Conservation (phyloP, 2,797 vertebrate genomes). For the Chaetophractus vellerosus region DNA sequence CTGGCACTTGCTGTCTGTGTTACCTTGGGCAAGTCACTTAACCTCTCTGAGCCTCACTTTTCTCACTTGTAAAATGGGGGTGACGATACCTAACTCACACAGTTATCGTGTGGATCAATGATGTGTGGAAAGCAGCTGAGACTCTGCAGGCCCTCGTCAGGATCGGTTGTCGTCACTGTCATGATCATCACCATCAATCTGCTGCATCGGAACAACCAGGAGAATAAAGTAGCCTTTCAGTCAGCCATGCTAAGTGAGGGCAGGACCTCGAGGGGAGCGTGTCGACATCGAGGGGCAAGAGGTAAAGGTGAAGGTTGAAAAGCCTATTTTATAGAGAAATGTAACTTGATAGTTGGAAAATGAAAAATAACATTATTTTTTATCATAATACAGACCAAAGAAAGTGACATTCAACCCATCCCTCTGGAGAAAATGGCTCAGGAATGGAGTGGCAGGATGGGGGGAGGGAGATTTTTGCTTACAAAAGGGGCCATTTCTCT, state of each 20-base stretch:
- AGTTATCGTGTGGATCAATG: background rate
- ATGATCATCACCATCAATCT: background rate
- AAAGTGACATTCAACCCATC: background rate
- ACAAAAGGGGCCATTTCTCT: background rate
- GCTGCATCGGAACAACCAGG: background rate
- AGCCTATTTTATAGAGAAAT: background rate
- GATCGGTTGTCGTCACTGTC: background rate
- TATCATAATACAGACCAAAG: background rate
- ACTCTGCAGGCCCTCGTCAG: background rate
- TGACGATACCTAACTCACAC: accelerated
- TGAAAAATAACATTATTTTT: background rate
- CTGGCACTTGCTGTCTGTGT: background rate
- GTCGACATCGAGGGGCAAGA: background rate
- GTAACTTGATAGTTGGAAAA: background rate
- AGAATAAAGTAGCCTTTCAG: background rate
- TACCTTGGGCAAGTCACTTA: background rate
- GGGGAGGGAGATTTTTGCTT: background rate
- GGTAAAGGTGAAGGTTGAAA: background rate
- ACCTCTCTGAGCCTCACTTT: background rate
- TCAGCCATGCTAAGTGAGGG: background rate
- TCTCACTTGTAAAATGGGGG: background rate
- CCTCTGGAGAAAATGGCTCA: background rate
- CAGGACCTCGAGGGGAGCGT: background rate
- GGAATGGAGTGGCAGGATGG: background rate
- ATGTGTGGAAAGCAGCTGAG: background rate